Evolutionary conservation across 2,797 vertebrate genomes (phyloP), one percentile per base, ranked within the genome.

Genomic region (Chloroceryle inda): DNA sequence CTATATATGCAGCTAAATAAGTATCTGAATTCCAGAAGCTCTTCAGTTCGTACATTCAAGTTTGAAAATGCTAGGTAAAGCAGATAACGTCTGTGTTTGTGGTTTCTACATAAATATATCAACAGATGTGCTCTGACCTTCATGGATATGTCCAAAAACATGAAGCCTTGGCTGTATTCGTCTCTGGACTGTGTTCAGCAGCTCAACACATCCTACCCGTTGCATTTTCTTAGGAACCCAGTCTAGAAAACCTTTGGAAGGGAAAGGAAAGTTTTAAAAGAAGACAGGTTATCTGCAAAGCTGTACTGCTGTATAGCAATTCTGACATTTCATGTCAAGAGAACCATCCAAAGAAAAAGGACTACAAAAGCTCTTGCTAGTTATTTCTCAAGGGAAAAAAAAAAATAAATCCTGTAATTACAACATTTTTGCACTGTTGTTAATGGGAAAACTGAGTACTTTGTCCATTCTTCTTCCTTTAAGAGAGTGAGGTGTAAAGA

Each of bases 171-270:
- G 99, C 96, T 99, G 99, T 82, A 99, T 99, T 90, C 99, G 98
- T 92, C 99, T 98, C 98, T 99, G 99, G 90, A 99, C 99, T 0
- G 99, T 99, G 98, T 99, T 99, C 62, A 99, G 98, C 63, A 99
- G 98, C 97, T 99, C 99, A 98, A 99, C 99, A 33, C 99, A 99
- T 29, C 99, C 99, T 29, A 99, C 99, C 13, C 99, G 98, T 96
- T 99, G 99, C 99, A 99, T 99, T 98, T 99, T 99, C 98, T 99
- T 99, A 16, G 99, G 99, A 80, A 99, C 99, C 99, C 99, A 99
- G 97, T 99, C 99, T 95, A 99, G 98, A 95, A 99, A 99, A 80
- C 99, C 99, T 99, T 96, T 50, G 42, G 85, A 90, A 89, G 74
- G 69, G 40, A 63, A 44, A 61, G 24, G 16, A 82, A 71, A 88